These are phyloP conservation scores for Ectemnius cavifrons DNA, from an alignment of 2,888 invertebrate genomes.

Conservation along the genomic window DNA sequence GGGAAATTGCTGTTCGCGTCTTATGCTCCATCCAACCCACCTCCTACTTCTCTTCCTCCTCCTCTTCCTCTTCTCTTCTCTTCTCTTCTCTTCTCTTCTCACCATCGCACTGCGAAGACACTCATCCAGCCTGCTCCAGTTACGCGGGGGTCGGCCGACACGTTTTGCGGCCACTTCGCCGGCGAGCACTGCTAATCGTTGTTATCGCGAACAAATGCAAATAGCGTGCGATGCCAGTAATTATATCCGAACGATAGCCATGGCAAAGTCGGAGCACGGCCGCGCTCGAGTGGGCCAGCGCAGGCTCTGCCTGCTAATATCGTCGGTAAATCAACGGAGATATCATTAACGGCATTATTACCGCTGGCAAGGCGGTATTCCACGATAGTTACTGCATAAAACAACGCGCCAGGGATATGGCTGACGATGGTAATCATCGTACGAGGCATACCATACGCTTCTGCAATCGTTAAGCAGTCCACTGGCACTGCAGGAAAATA, in stretches of 20 bases:
- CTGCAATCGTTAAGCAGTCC: too few species aligned
- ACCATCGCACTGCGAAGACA: background rate
- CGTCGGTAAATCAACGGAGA: conserved; percentile 5
- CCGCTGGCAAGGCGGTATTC: background rate
- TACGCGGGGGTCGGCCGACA: too few species aligned
- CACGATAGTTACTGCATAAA: background rate
- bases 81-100: background rate
- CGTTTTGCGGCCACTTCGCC: conserved; percentile 1
- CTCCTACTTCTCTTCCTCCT: conserved; percentile 31
- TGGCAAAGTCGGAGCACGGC: background rate
- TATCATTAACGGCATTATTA: conserved; percentile 6
- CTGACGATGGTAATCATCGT: too few species aligned
- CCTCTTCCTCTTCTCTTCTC: conserved; percentile 14
- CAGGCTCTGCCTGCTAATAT: conserved; percentile 7
- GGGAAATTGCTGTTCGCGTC: conserved; percentile 66
- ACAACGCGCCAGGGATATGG: background rate
- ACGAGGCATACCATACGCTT: too few species aligned
- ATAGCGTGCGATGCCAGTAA: conserved; percentile 9
- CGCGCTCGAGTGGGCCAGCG: background rate
- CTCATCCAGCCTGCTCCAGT: too few species aligned
- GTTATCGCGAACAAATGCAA: conserved; percentile 23
- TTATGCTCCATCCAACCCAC: conserved; percentile 44
- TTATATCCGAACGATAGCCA: conserved; percentile 6
- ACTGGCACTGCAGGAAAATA: too few species aligned
- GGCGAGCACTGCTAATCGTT: conserved; percentile 16